Base-by-base conservation (phyloP, 2,113 vertebrate species). In the Melanerpes formicivorus region DNA sequence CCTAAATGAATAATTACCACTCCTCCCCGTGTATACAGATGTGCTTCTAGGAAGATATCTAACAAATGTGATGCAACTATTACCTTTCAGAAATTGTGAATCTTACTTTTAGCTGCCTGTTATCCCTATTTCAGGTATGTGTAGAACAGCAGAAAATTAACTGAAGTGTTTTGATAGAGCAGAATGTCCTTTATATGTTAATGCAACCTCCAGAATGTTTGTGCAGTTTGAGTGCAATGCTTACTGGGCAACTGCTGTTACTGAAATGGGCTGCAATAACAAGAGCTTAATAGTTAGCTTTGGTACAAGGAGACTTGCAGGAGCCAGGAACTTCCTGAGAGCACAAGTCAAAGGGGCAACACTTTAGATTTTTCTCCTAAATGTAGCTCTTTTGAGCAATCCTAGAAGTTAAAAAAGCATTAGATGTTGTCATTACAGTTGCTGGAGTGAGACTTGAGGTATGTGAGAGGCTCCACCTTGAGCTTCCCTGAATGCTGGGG, bases 371-470 rank as follows among this genome's bases (percentile, higher is more conserved):
- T 86, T 91, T 80, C 59, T 70, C 86, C 82, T 91, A 95, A 96
- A 95, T 91, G 88, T 87, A 95, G 42, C 27, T 69, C 56, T 95
- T 95, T 79, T 1, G 63, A 79, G 79, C 74, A 84, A 94, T 69
- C 62, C 42, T 81, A 86, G 82, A 95, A 95, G 91, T 92, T 93
- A 94, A 96, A 94, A n/a, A 97, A 96, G 88, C 81, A 84, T 21
- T 92, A 70, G 58, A 59, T 95, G 71, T 94, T 95, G 84, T 96
- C 84, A 29, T 88, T 95, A 60, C 76, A 55, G 62, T 79, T 7
- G 10, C 58, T 84, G 77, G 81, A 87, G 64, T 75, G 87, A 78
- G 69, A 23, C 5, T 69, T 0, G 23, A 94, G 32, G 60, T 80
- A 91, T 80, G 71, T 1, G 46, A 84, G 71, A 54, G 63, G 54